phyloP scores from a whole-genome alignment of 2,113 vertebrate species.

The Riparia riparia region DNA sequence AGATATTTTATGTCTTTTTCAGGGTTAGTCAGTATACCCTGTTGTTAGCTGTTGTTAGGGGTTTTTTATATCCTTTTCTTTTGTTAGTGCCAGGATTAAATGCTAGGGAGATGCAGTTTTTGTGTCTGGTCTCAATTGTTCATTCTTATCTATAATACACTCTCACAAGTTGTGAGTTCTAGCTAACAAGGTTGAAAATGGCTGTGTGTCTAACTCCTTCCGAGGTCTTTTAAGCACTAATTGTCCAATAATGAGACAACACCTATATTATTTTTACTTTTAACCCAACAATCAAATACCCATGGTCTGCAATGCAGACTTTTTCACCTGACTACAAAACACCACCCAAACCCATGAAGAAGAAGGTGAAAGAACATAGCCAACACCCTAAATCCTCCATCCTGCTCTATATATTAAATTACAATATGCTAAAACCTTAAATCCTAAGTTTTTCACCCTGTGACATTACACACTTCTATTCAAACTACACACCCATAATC shows the following conservation, averaged over 20 bases:
- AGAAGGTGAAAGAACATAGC: not conserved
- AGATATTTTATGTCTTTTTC: not conserved
- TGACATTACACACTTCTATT: not conserved
- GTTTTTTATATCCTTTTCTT: not conserved
- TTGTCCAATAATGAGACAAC: not conserved
- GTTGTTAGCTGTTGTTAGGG: not conserved
- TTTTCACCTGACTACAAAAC: not conserved
- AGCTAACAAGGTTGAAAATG: not conserved
- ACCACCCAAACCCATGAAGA: not conserved
- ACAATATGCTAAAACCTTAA: not conserved
- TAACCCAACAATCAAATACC: not conserved
- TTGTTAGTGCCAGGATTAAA: not conserved
- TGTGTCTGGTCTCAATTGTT: not conserved
- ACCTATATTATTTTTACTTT: not conserved
- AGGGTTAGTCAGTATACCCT: not conserved
- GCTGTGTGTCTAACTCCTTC: not conserved
- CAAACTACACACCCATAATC: not conserved
- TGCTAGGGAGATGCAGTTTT: not conserved
- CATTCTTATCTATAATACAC: not conserved
- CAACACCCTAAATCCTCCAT: not conserved
- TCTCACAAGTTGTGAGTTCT: not conserved
- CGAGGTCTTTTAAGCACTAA: not conserved
- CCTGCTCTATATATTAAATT: not conserved
- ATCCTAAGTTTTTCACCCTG: not conserved
- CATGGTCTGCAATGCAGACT: rapidly evolving